Base-by-base conservation (phyloP, 2,113 vertebrate genomes). In the Apodemus sylvaticus region DNA sequence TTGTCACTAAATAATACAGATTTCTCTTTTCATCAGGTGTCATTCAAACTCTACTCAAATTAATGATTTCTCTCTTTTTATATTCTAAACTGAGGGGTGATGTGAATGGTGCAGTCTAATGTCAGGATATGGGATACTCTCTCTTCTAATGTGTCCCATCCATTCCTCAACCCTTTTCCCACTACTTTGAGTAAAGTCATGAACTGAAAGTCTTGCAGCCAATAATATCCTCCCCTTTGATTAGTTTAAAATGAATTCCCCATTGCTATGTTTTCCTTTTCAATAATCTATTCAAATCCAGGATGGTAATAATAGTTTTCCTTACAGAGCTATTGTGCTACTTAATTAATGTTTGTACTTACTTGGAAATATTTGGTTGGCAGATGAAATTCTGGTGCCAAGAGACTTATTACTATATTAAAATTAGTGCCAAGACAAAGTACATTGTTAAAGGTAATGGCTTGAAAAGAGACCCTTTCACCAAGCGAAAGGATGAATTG, bases 351-450 rank as follows among this genome's bases (percentile, higher is more conserved):
- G 81, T 96, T 94, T 94, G 85, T 91, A 82, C 71, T 92, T 92
- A 82, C 76, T 96, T 96, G 70, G 48, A 97, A 77, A 83, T 97
- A 62, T 31, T 94, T 97, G 97, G 88, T 96, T 92, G 22, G 53
- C 53, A 64, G 48, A 90, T 86, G 85, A 94, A 94, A 74, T 73
- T 90, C 36, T 90, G 11, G 60, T 93, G 95, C 94, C 92, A 97
- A 92, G 39, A 92, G 42, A 58, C 90, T 96, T 95, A 97, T 96
- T 90, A 97, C 86, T 94, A 93, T 81, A 96, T 94, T 95, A 95
- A 97, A 97, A 97, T 96, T 87, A 96, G 95, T 96, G 90, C 81
- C 60, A 93, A 94, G 76, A 96, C 83, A 82, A 97, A 97, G 90
- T 66, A 73, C 68, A 70, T 78, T 70, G 71, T 70, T 12, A 86